phyloP scores from a whole-genome alignment of 2,888 invertebrate species.

The Epistrophe eligans region DNA sequence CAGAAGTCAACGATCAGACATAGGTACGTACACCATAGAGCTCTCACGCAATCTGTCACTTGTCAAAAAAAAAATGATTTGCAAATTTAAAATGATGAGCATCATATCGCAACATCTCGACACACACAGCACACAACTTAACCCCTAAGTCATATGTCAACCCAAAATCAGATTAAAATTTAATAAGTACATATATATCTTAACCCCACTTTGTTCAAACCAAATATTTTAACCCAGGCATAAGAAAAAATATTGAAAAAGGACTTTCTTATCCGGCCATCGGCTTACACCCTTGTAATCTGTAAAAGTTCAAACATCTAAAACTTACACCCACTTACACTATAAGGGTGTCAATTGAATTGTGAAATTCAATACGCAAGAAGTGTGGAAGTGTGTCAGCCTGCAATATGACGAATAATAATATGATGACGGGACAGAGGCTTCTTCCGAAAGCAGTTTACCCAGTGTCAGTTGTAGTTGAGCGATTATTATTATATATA shows the following conservation, averaged over 20 bases:
- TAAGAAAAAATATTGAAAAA: slow-evolving; percentile 48
- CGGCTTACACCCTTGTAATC: slow-evolving; percentile 71
- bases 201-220: slow-evolving; percentile 29
- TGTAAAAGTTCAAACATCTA: slow-evolving; percentile 28
- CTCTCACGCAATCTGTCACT: slow-evolving; percentile 29
- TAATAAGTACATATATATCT: slow-evolving; percentile 53
- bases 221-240: slow-evolving; percentile 15
- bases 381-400: slow-evolving; percentile 70
- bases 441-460: slow-evolving; percentile 62
- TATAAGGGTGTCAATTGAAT: slow-evolving; percentile 68
- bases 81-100: slow-evolving; percentile 24
- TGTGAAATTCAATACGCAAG: slow-evolving; percentile 74
- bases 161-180: slow-evolving; percentile 69
- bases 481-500: slow-evolving; percentile 50
- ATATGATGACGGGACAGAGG: not conserved
- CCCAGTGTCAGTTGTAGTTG: slow-evolving; percentile 37
- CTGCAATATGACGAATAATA: slow-evolving; percentile 31
- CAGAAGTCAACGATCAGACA: not conserved
- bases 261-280: slow-evolving; percentile 45
- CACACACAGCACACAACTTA: slow-evolving; percentile 3
- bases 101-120: slow-evolving; percentile 1
- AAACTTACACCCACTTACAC: slow-evolving; percentile 1
- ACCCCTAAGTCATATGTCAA: not conserved
- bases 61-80: slow-evolving; percentile 33
- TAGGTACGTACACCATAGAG: not conserved